phyloP scores from a whole-genome alignment of 2,113 vertebrate genomes.

The Bambusicola thoracicus region DNA sequence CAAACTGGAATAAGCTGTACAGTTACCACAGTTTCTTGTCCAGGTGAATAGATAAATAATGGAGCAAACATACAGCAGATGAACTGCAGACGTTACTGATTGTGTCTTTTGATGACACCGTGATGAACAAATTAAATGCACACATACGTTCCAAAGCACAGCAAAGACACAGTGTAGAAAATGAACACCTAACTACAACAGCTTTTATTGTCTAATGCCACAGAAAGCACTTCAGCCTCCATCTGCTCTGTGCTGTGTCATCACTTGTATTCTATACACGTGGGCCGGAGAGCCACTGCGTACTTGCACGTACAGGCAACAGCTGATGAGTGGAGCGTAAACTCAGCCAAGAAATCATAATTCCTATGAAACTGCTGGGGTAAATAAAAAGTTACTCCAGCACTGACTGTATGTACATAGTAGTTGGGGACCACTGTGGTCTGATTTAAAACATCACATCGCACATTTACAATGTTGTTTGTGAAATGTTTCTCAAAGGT shows the following conservation, averaged over 20 bases:
- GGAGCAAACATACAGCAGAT: conserved; percentile 68
- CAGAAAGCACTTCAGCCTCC: not conserved
- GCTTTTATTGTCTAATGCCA: not conserved
- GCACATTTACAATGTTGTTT: conserved; percentile 76
- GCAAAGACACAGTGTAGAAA: conserved; percentile 14
- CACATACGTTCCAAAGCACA: conserved; percentile 28
- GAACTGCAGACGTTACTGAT: conserved; percentile 71
- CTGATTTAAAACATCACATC: conserved; percentile 82
- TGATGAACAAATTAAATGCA: not conserved
- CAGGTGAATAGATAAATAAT: conserved; percentile 71
- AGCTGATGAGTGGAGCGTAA: conserved; percentile 61
- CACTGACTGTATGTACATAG: conserved; percentile 76
- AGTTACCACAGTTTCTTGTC: conserved; percentile 73
- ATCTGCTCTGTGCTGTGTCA: not conserved
- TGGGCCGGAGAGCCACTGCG: conserved; percentile 24
- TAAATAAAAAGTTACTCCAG: conserved; percentile 77
- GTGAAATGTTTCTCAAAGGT: conserved; percentile 71
- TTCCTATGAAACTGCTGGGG: conserved; percentile 71
- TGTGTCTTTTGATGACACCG: not conserved
- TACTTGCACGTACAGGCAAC: conserved; percentile 40
- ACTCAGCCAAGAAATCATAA: conserved; percentile 28
- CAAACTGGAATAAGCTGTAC: conserved; percentile 75
- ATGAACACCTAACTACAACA: not conserved
- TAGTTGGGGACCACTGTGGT: conserved; percentile 82
- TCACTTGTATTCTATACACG: not conserved